Conservation (phyloP, 2,113 vertebrate species). For the Indri indri region DNA sequence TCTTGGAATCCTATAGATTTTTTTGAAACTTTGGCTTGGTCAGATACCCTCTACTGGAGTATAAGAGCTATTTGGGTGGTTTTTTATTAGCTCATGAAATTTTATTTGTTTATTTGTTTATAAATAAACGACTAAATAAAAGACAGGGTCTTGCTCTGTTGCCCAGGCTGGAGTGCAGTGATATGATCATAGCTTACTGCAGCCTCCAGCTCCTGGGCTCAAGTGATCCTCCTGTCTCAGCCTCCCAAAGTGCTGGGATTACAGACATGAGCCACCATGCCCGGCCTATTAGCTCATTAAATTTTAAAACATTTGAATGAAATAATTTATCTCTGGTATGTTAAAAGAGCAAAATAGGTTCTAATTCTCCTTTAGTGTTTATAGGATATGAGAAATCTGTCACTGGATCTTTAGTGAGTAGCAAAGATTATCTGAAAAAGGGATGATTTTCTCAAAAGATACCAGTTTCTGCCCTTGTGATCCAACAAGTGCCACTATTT, state of each 20-base stretch:
- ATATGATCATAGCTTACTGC: no score
- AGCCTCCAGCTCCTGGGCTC: no score
- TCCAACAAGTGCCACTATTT: neutral
- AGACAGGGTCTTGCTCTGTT: no score
- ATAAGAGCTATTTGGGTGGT: neutral
- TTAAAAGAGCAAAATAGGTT: neutral
- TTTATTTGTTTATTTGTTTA: neutral
- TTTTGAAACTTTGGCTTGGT: neutral
- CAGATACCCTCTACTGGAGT: neutral
- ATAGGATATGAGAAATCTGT: neutral
- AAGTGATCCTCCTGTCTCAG: no score
- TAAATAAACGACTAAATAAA: no score
- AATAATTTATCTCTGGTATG: neutral
- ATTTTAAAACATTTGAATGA: conserved; percentile 38
- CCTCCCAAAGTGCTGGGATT: no score
- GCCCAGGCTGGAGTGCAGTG: no score
- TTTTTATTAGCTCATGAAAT: neutral
- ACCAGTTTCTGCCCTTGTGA: neutral
- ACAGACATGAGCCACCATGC: no score
- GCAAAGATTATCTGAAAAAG: neutral
- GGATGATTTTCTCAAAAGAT: conserved; percentile 2
- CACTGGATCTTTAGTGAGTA: neutral
- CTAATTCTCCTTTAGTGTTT: neutral
- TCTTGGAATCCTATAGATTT: neutral
- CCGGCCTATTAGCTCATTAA: neutral